These are phyloP conservation scores for Chrysoperla carnea DNA, from an alignment of 1,140 invertebrate genomes.

Conservation along the genomic window DNA sequence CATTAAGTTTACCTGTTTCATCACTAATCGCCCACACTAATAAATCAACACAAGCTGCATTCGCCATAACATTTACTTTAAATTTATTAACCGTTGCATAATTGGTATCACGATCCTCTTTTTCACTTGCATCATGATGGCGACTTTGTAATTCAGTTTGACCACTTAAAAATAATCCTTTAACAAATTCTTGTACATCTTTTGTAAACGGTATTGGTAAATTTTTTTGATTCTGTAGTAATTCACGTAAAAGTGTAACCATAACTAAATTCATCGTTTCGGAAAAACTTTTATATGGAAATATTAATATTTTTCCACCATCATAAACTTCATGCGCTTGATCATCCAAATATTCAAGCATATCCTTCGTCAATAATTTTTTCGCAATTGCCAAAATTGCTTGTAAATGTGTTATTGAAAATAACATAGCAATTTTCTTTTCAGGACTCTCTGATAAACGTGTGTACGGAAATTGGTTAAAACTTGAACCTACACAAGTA, in stretches of 20 bases:
- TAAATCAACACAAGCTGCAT: slow-evolving; percentile 92
- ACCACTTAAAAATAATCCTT: slow-evolving; percentile 68
- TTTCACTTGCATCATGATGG: slow-evolving; percentile 62
- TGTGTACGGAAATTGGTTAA: slow-evolving; percentile 72
- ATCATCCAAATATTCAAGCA: slow-evolving; percentile 64
- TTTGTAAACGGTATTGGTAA: slow-evolving; percentile 76
- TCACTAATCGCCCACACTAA: slow-evolving; percentile 94
- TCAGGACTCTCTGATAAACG: slow-evolving; percentile 46
- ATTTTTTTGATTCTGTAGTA: slow-evolving; percentile 79
- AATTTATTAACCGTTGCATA: slow-evolving; percentile 70
- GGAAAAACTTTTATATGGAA: slow-evolving; percentile 82
- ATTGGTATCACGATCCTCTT: slow-evolving; percentile 64
- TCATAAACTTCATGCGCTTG: slow-evolving; percentile 56
- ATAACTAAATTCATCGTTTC: slow-evolving; percentile 88
- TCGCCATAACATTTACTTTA: slow-evolving; percentile 91
- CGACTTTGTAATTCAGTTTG: slow-evolving; percentile 80
- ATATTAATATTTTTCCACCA: slow-evolving; percentile 40
- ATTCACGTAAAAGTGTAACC: slow-evolving; percentile 78
- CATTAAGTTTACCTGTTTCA: slow-evolving; percentile 82
- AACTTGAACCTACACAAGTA: too few relatives aligned
- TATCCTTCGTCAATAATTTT: slow-evolving; percentile 73
- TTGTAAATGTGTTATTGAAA: slow-evolving; percentile 57
- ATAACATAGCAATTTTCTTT: slow-evolving; percentile 38
- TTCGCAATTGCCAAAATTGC: slow-evolving; percentile 67
- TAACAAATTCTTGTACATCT: slow-evolving; percentile 84